Conservation (phyloP, 2,797 vertebrate species). For the Melanotaenia trifasciata region DNA sequence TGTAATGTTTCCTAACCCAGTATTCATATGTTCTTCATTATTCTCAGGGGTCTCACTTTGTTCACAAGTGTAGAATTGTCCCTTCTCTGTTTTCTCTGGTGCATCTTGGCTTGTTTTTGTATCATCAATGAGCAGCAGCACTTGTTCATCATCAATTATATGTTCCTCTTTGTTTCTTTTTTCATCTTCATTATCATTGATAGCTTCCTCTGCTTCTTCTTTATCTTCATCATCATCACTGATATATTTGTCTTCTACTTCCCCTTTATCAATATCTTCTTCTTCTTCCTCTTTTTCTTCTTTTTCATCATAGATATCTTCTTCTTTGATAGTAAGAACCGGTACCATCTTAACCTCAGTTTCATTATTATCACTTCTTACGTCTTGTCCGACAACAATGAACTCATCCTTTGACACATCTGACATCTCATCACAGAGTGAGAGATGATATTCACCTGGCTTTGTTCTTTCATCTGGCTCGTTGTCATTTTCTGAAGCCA, state of each 20-base stretch:
- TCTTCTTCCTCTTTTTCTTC: too few species aligned
- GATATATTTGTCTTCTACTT: not conserved
- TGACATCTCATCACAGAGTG: not conserved
- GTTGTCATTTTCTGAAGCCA: constrained; percentile 10
- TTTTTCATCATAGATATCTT: not conserved
- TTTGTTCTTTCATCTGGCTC: not conserved
- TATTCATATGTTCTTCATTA: not conserved
- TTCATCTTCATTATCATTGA: too few species aligned
- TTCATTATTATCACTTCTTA: not conserved
- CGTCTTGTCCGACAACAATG: not conserved
- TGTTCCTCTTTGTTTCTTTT: too few species aligned
- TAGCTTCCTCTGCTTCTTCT: too few species aligned
- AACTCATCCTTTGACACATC: constrained; percentile 12
- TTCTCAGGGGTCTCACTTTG: not conserved
- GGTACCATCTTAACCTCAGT: constrained; percentile 10
- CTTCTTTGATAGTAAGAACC: not conserved
- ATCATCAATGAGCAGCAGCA: too few species aligned
- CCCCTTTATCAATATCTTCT: too few species aligned
- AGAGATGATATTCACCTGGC: constrained; percentile 2
- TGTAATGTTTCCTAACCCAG: not conserved
- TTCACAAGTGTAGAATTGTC: not conserved
- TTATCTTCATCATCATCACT: not conserved
- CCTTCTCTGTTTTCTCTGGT: not conserved
- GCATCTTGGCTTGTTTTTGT: not conserved
- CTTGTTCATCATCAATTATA: too few species aligned